Percentiles rank a stretch among this genome's conserved stretches.
Conservation (phyloP, 30 jellyfish, hydroid and myxozoan species). For the Hydra vulgaris region DNA sequence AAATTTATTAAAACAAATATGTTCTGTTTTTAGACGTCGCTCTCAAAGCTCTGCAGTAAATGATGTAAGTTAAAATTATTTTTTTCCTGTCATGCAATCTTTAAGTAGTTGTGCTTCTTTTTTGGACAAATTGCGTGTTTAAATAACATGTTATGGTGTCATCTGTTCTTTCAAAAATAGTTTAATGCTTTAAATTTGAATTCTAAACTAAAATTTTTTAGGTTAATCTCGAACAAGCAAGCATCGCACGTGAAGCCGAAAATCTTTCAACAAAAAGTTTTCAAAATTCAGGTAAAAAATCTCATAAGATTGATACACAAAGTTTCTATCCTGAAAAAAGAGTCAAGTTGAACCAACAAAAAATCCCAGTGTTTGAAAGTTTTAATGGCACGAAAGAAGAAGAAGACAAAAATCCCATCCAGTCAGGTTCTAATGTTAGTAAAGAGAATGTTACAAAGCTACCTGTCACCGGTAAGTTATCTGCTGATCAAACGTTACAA, state of each 20-base stretch:
- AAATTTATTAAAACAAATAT: too few relatives aligned
- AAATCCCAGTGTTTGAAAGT: neutral
- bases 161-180: too few relatives aligned
- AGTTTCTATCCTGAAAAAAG: neutral
- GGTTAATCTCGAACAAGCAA: neutral
- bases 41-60: too few relatives aligned
- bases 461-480: too few relatives aligned
- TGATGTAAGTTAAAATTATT: too few relatives aligned
- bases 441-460: neutral
- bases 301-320: neutral
- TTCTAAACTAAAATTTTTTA: too few relatives aligned
- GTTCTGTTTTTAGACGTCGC: too few relatives aligned
- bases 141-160: too few relatives aligned
- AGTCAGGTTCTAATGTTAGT: neutral
- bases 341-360: neutral
- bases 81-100: too few relatives aligned
- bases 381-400: neutral
- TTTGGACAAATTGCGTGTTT: too few relatives aligned
- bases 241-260: neutral
- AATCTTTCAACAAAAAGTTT: neutral
- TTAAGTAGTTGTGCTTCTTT: too few relatives aligned
- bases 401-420: neutral
- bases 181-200: too few relatives aligned
- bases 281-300: neutral
- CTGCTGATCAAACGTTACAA: neutral